Conservation (phyloP, 2,113 vertebrate genomes). For the Xerus inauris region DNA sequence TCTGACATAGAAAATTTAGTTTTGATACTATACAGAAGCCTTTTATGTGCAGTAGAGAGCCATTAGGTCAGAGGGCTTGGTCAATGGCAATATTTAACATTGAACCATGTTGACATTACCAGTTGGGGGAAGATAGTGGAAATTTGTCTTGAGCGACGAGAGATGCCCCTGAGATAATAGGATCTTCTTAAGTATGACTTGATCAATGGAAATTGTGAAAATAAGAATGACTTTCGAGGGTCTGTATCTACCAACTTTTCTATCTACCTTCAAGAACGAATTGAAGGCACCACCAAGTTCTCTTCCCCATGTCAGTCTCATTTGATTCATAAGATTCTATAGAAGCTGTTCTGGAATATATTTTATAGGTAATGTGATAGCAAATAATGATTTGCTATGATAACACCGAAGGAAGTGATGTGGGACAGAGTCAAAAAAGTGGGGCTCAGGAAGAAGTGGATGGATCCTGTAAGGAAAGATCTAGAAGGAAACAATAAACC, state of each 20-base stretch:
- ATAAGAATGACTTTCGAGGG: not conserved
- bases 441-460: not conserved
- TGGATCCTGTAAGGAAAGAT: not conserved
- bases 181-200: not conserved
- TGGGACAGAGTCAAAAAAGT: not conserved
- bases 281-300: not conserved
- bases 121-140: not conserved
- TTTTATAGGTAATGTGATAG: not conserved
- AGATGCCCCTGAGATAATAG: not conserved
- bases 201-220: conserved; percentile 2
- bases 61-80: not conserved
- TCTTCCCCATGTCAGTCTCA: not conserved
- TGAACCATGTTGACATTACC: not conserved
- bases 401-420: not conserved
- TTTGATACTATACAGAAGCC: not conserved
- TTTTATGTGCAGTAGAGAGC: not conserved
- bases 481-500: not conserved
- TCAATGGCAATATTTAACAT: not conserved
- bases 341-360: not conserved
- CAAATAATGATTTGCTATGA: not conserved
- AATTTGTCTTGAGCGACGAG: not conserved
- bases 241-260: not conserved
- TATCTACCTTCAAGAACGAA: not conserved
- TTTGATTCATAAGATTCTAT: not conserved
- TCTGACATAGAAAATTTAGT: not conserved